phyloP scores from a whole-genome alignment of 1,140 invertebrate genomes.

The Phymorhynchus buccinoides region DNA sequence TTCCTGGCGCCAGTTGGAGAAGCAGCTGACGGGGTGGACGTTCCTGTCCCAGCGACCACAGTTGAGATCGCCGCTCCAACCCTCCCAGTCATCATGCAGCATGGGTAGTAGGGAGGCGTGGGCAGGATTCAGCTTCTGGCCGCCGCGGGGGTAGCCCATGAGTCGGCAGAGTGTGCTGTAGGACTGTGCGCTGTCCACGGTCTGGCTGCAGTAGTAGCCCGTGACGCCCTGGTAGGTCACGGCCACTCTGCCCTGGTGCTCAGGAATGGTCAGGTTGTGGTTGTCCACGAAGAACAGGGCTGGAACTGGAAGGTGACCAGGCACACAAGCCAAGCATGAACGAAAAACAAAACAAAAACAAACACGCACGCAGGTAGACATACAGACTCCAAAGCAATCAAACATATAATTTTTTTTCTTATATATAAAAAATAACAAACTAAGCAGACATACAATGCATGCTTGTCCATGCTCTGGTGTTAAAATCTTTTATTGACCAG shows the following conservation, averaged over 20 bases:
- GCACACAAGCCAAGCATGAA: no score
- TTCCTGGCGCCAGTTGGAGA: not conserved
- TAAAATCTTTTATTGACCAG: no score
- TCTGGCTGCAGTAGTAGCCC: not conserved
- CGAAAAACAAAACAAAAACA: no score
- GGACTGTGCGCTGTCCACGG: no score
- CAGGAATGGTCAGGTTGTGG: no score
- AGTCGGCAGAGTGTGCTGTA: not conserved
- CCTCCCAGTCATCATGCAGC: no score
- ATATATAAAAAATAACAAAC: no score
- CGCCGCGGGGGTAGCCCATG: conserved; percentile 3
- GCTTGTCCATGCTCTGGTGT: no score
- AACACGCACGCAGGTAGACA: not conserved
- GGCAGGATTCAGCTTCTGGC: not conserved
- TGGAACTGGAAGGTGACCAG: not conserved
- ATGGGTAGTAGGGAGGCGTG: not conserved
- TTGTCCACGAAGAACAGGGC: conserved; percentile 16
- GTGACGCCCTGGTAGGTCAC: not conserved
- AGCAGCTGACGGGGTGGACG: not conserved
- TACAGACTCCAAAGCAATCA: no score
- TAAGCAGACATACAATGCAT: no score
- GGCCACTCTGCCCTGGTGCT: not conserved
- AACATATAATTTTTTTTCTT: no score
- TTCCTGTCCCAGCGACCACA: not conserved
- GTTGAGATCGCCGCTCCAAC: not conserved